These are phyloP conservation scores for Drosophila cardini DNA, from an alignment of 1,140 invertebrate species.

Conservation along the genomic window DNA sequence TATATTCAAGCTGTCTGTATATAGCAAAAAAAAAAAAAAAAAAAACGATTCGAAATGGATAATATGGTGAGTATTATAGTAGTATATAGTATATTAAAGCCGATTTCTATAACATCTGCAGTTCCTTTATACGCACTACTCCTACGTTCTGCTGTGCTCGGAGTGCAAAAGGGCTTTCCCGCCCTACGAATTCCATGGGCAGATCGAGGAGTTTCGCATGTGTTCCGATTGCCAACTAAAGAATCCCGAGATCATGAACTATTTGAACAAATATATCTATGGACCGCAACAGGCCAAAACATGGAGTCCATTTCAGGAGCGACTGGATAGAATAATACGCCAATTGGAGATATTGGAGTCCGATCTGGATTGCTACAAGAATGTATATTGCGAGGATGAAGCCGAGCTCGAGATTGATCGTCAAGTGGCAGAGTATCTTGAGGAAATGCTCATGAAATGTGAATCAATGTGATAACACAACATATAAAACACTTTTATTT, in stretches of 20 bases:
- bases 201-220: slow-evolving; percentile 28
- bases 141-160: slow-evolving; percentile 19
- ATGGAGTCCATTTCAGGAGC: slow-evolving; percentile 2
- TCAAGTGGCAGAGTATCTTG: not conserved
- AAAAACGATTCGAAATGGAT: not conserved
- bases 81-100: not conserved
- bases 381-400: not conserved
- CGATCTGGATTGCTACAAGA: not conserved
- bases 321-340: not conserved
- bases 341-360: slow-evolving; percentile 7
- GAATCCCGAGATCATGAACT: slow-evolving; percentile 14
- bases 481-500: no score
- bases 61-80: not conserved
- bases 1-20: not conserved
- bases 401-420: not conserved
- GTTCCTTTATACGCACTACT: not conserved
- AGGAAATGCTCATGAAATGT: not conserved
- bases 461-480: not conserved
- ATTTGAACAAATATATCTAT: slow-evolving; percentile 26
- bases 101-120: not conserved
- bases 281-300: not conserved
- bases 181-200: slow-evolving; percentile 4
- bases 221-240: not conserved
- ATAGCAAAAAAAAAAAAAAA: not conserved
- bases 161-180: slow-evolving; percentile 11